Evolutionary conservation across 2,797 vertebrate species (phyloP).

Genomic region (Cyclura pinguis): DNA sequence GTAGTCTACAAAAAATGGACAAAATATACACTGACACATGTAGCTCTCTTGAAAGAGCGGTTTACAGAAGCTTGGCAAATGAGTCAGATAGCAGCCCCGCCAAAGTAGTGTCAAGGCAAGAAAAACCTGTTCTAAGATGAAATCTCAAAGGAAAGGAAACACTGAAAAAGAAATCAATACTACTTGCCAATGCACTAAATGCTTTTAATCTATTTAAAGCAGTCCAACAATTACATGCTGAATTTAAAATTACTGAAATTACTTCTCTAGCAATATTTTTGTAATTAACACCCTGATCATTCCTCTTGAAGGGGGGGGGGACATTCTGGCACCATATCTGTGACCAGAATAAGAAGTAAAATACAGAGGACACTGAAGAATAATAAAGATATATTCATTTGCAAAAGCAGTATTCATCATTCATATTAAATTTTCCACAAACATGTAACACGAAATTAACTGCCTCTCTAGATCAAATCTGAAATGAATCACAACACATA

Average conservation of each 20-base stretch:
- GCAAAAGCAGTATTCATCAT: not conserved
- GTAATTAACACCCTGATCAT: not conserved
- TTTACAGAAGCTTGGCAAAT: constrained; percentile 22
- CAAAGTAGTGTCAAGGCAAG: constrained; percentile 56
- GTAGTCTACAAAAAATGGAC: not conserved
- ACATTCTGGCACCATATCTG: not conserved
- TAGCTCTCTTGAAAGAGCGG: constrained; percentile 21
- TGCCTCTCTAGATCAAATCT: not conserved
- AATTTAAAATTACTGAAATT: constrained; percentile 32
- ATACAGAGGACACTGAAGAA: not conserved
- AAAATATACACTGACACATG: constrained; percentile 23
- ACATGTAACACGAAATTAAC: not conserved
- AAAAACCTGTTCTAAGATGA: constrained; percentile 71
- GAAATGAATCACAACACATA: not conserved
- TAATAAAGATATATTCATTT: not conserved
- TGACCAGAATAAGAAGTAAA: not conserved
- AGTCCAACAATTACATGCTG: not conserved
- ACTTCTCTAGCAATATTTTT: constrained; percentile 37
- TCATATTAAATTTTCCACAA: constrained; percentile 6
- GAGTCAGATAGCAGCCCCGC: constrained; percentile 64
- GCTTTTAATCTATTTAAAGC: constrained; percentile 36
- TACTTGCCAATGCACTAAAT: constrained; percentile 26
- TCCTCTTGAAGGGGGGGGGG: not conserved
- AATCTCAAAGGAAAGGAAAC: constrained; percentile 40
- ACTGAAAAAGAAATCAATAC: constrained; percentile 3